phyloP scores from a whole-genome alignment of 2,113 vertebrate genomes.

The Vimba vimba region DNA sequence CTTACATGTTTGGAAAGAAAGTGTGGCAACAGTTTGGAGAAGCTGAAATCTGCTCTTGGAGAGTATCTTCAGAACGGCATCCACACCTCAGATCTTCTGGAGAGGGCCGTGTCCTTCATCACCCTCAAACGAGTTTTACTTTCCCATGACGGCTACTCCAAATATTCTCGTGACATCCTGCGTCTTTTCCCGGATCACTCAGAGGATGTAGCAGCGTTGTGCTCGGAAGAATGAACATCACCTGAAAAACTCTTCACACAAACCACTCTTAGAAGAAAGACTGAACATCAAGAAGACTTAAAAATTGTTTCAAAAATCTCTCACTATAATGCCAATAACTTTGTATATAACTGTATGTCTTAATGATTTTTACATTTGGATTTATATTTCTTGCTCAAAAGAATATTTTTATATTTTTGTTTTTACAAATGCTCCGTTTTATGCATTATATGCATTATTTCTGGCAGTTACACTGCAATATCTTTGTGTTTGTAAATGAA shows the following conservation, averaged over 20 bases:
- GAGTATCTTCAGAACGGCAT: conserved; percentile 72
- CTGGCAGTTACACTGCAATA: conserved; percentile 9
- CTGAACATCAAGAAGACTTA: background rate
- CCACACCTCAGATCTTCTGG: conserved; percentile 72
- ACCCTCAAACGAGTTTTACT: conserved; percentile 74
- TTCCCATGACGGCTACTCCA: conserved; percentile 74
- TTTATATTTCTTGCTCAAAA: conserved; percentile 13
- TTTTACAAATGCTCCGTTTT: background rate
- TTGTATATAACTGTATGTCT: background rate
- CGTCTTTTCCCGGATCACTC: conserved; percentile 67
- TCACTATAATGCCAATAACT: background rate
- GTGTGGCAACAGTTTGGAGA: conserved; percentile 72
- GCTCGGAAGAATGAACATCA: conserved; percentile 29
- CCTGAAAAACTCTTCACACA: background rate
- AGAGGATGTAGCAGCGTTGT: conserved; percentile 24
- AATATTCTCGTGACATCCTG: conserved; percentile 74
- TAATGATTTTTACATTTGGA: background rate
- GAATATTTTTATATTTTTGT: conserved; percentile 18
- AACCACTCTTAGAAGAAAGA: background rate
- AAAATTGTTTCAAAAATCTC: background rate
- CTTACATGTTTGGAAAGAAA: conserved; percentile 74
- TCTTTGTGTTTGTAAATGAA: background rate
- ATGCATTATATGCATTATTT: conserved; percentile 36
- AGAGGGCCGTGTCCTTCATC: conserved; percentile 75
- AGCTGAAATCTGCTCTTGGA: conserved; percentile 70